A percentile compares a stretch with the other conserved stretches of the same genome.
Evolutionary conservation across 2,888 invertebrate species (phyloP).

Genomic region (Eupeodes luniger): DNA sequence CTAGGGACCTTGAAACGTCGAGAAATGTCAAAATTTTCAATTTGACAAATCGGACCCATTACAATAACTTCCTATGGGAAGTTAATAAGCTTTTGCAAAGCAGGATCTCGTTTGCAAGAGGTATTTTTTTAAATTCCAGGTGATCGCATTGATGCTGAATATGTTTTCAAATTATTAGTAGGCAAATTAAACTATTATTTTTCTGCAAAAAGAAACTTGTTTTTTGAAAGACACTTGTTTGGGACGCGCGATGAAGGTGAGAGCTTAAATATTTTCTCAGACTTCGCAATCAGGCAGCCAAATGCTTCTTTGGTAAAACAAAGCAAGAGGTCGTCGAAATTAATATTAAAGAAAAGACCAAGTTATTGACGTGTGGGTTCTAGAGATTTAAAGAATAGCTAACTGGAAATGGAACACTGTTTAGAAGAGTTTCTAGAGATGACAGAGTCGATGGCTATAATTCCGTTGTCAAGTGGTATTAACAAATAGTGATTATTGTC

Average conservation of each 20-base stretch:
- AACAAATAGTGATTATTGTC: slow-evolving; percentile 29
- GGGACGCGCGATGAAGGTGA: not conserved
- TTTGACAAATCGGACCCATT: too few relatives aligned
- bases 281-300: not conserved
- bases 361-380: slow-evolving; percentile 30
- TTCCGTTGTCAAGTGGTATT: slow-evolving; percentile 20
- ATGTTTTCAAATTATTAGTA: slow-evolving; percentile 20
- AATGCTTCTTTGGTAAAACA: not conserved
- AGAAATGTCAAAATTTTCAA: too few relatives aligned
- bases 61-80: too few relatives aligned
- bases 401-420: slow-evolving; percentile 29
- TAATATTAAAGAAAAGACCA: slow-evolving; percentile 64
- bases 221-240: not conserved
- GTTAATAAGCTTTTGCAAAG: too few relatives aligned
- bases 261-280: not conserved
- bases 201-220: not conserved
- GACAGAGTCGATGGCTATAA: slow-evolving; percentile 36
- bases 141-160: not conserved
- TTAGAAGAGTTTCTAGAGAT: slow-evolving; percentile 37
- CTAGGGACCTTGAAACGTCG: too few relatives aligned
- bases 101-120: not conserved
- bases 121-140: slow-evolving; percentile 26
- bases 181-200: not conserved
- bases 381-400: slow-evolving; percentile 5
- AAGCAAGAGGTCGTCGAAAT: slow-evolving; percentile 64